Base-by-base conservation (phyloP, 2,888 invertebrate genomes). In the Thereva unica region DNA sequence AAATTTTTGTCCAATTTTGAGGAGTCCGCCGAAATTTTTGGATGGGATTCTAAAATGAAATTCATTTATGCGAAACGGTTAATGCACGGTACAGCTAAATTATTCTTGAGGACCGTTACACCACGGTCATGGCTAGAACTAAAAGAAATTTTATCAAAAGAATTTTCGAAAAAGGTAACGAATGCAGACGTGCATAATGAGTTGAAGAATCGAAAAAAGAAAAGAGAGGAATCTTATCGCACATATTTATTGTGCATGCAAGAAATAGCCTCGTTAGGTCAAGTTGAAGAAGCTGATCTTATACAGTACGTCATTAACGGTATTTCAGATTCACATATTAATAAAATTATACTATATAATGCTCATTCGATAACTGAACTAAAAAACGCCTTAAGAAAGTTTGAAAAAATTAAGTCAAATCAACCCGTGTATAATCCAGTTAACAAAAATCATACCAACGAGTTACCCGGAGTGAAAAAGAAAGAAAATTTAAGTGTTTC, bases 201-300 rank as follows among this genome's bases (percentile, higher is more conserved):
- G 9, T 47, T 61, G 37, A n/a, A 50, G 40, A 61, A 6, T 40
- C 49, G 61, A n/a, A 61, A 50, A 50, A 49, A 50, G 35, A 61
- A 61, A 23, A 50, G 12, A n/a, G 50, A 50, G 7, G 50, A 61
- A n/a, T 47, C 50, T n/a, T 41, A 3, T 5, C 50, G 23, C n/a
- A 12, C 38, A 34, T 61, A 61, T 41, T 40, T 61, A 40, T 42
- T 61, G 3, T 38, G 23, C 9, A 61, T 61, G 50, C 41, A 50
- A 49, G 61, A 61, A 50, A 61, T 52, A 41, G 37, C 38, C 4
- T 59, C 38, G 8, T 45, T 35, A 10, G 38, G 37, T 1, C n/a
- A 47, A 6, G 47, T 47, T 12, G 38, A 47, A 10, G 49, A 59
- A 4, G 6, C 10, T 7, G 38, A 59, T 37, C 45, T 49, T n/a